A percentile compares a stretch with the other conserved stretches of the same genome.
phyloP scores from a whole-genome alignment of 2,113 vertebrate genomes.

The Hemibagrus wyckioides region DNA sequence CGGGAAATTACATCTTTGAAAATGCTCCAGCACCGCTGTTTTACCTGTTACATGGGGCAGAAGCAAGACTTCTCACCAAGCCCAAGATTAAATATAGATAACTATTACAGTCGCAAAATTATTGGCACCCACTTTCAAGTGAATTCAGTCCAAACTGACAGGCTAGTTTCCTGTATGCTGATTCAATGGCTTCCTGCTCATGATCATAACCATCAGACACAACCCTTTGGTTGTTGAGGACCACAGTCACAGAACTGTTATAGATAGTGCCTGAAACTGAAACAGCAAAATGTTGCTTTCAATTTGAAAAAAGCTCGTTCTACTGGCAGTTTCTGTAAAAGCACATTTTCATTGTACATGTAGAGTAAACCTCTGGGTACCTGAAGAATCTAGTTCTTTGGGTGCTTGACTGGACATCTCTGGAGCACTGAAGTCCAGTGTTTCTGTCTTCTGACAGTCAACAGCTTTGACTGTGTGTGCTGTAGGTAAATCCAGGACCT shows the following conservation, averaged over 20 bases:
- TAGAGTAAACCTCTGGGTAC: not conserved
- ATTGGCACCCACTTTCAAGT: conserved; percentile 13
- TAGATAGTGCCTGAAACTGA: not conserved
- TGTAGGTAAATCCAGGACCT: not conserved
- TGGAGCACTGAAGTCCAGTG: not conserved
- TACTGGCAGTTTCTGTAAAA: not conserved
- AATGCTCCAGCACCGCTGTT: conserved; percentile 33
- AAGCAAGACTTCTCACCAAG: not conserved
- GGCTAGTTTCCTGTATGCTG: conserved; percentile 39
- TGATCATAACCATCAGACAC: conserved; percentile 6
- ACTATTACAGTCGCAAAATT: not conserved
- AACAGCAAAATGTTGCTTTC: not conserved
- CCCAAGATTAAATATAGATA: not conserved
- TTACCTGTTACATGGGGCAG: conserved; percentile 33
- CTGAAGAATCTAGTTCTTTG: not conserved
- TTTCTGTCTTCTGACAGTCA: not conserved
- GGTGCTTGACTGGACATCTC: not conserved
- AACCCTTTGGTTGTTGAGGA: conserved; percentile 26
- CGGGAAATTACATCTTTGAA: conserved; percentile 10
- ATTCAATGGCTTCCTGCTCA: conserved; percentile 36
- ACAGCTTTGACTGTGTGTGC: not conserved
- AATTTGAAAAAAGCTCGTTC: not conserved
- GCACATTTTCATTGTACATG: not conserved
- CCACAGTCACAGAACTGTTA: conserved; percentile 14
- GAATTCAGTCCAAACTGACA: conserved; percentile 3